phyloP scores from a whole-genome alignment of 2,797 vertebrate species.

The Rhinophrynus dorsalis region DNA sequence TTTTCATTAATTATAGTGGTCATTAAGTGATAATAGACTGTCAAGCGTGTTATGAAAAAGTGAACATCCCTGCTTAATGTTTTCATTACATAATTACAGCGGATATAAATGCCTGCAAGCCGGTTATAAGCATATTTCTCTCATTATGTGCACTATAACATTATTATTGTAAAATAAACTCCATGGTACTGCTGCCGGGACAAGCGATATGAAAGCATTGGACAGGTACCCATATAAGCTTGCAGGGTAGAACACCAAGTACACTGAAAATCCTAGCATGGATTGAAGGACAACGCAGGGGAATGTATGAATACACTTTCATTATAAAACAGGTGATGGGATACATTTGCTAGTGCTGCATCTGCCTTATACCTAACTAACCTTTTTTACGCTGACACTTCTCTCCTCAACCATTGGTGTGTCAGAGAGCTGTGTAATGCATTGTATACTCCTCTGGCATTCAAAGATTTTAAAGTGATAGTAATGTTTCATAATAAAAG shows the following conservation, averaged over 20 bases:
- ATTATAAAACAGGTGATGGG: no score
- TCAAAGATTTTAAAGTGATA: no score
- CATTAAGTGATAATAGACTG: slow-evolving; percentile 50
- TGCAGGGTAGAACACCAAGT: no score
- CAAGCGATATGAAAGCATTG: neutral
- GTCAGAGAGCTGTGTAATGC: neutral
- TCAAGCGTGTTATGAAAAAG: slow-evolving; percentile 36
- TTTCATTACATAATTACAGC: slow-evolving; percentile 41
- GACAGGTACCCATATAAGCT: neutral
- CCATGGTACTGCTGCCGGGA: neutral
- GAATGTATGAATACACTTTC: no score
- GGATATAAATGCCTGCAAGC: slow-evolving; percentile 28
- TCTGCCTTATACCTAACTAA: no score
- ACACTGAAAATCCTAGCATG: no score
- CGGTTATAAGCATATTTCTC: slow-evolving; percentile 32
- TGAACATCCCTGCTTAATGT: slow-evolving; percentile 32
- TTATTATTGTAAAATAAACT: neutral
- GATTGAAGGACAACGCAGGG: no score
- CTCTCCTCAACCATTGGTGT: no score
- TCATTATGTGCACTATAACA: slow-evolving; percentile 14
- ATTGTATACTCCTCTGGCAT: no score
- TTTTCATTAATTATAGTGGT: slow-evolving; percentile 43
- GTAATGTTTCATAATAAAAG: no score
- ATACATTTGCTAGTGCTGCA: no score
- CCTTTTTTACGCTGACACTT: no score